phyloP scores from a whole-genome alignment of 2,797 vertebrate genomes.

The Caiman crocodilus region DNA sequence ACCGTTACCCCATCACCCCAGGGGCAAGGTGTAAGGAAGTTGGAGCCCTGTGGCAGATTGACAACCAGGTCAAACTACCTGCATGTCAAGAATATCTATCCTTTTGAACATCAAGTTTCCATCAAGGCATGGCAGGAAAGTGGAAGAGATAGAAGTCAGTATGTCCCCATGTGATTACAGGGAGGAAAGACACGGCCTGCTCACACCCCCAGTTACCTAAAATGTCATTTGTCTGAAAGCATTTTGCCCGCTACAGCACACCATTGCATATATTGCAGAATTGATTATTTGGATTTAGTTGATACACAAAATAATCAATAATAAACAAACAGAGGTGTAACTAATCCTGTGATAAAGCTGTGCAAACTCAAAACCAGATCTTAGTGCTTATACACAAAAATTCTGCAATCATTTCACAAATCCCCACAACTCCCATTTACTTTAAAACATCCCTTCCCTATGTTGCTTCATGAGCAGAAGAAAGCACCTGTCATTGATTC shows the following conservation, averaged over 20 bases:
- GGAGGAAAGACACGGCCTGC: too few species aligned
- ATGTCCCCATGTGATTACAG: too few species aligned
- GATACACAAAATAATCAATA: background rate
- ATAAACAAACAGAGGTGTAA: background rate
- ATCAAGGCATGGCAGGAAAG: too few species aligned
- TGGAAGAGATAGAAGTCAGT: too few species aligned
- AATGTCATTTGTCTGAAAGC: background rate
- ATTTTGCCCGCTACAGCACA: background rate
- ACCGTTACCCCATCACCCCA: too few species aligned
- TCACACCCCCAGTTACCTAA: background rate
- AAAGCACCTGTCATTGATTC: slow-evolving; percentile 39
- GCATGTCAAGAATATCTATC: too few species aligned
- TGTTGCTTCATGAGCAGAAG: background rate
- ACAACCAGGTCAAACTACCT: too few species aligned
- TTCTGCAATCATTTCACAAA: slow-evolving; percentile 32
- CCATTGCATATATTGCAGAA: background rate
- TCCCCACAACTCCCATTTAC: background rate
- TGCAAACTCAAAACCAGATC: background rate
- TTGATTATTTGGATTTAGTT: background rate
- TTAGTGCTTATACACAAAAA: slow-evolving; percentile 20
- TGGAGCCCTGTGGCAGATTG: too few species aligned
- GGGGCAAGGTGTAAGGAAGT: too few species aligned
- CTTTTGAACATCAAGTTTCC: too few species aligned
- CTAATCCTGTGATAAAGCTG: background rate
- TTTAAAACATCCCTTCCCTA: slow-evolving; percentile 40